Conservation (phyloP, 1,140 invertebrate genomes). For the Papilio xuthus region DNA sequence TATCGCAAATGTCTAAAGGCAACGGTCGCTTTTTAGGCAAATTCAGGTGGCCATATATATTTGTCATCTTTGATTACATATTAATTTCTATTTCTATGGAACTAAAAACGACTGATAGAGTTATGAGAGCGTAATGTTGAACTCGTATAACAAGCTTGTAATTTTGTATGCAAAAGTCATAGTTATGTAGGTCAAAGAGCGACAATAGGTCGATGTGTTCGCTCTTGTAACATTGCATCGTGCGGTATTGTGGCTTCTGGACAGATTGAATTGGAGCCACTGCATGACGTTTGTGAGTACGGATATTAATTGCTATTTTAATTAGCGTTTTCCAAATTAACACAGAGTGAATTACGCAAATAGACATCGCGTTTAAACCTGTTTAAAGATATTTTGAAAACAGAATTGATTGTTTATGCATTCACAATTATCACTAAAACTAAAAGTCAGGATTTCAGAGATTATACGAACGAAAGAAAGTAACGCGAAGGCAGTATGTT, state of each 20-base stretch:
- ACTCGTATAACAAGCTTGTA: not conserved
- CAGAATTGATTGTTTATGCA: no score
- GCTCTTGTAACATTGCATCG: not conserved
- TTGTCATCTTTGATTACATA: not conserved
- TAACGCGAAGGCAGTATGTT: no score
- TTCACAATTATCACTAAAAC: no score
- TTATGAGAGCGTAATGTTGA: not conserved
- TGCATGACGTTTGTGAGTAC: not conserved
- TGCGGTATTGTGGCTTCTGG: conserved; percentile 10
- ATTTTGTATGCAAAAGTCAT: not conserved
- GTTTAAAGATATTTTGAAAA: no score
- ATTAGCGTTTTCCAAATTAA: not conserved
- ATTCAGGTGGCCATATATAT: no score
- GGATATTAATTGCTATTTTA: not conserved
- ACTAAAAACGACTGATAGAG: not conserved
- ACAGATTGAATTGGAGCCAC: conserved; percentile 2
- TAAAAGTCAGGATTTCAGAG: no score
- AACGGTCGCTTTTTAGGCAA: no score
- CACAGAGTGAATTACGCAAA: not conserved
- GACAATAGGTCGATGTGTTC: not conserved
- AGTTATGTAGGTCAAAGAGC: not conserved
- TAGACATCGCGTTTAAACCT: not conserved
- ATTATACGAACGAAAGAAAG: no score
- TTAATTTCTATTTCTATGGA: not conserved
- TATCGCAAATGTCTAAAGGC: no score